phyloP scores from a whole-genome alignment of 1,140 invertebrate genomes.

The Drosophila funebris region DNA sequence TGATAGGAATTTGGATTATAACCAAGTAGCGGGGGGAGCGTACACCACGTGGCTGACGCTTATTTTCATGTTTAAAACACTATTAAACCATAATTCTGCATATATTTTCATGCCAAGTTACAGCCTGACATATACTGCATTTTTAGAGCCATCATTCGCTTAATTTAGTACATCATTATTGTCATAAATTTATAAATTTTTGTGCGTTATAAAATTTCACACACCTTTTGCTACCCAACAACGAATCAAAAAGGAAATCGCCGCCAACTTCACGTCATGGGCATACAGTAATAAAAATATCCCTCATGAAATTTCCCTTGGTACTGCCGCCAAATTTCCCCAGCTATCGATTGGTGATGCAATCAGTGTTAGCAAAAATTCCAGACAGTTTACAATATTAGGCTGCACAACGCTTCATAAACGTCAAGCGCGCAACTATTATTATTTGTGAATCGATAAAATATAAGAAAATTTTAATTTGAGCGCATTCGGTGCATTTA shows the following conservation, averaged over 20 bases:
- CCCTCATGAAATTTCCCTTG: constrained; percentile 54
- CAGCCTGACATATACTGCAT: background rate
- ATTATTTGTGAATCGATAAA: constrained; percentile 5
- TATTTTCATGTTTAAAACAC: constrained; percentile 28
- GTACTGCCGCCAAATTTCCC: constrained; percentile 56
- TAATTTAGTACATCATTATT: background rate
- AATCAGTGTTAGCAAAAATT: constrained; percentile 71
- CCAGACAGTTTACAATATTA: constrained; percentile 34
- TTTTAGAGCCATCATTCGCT: background rate
- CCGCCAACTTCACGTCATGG: constrained; percentile 74
- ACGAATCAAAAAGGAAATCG: constrained; percentile 83
- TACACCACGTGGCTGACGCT: constrained; percentile 65
- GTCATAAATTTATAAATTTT: constrained; percentile 38
- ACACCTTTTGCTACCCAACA: constrained; percentile 82
- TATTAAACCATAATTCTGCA: background rate
- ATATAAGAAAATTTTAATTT: constrained; percentile 20
- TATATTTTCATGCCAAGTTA: background rate
- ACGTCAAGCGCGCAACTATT: background rate
- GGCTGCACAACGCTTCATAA: constrained; percentile 9
- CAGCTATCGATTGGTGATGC: constrained; percentile 81
- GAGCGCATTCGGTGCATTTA: constrained; percentile 45
- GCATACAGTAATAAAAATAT: constrained; percentile 44
- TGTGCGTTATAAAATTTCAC: constrained; percentile 49
- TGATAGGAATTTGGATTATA: constrained; percentile 32
- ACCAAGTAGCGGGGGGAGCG: constrained; percentile 41